phyloP scores from a whole-genome alignment of 2,113 vertebrate genomes.

The Myanophis thanlyinensis region DNA sequence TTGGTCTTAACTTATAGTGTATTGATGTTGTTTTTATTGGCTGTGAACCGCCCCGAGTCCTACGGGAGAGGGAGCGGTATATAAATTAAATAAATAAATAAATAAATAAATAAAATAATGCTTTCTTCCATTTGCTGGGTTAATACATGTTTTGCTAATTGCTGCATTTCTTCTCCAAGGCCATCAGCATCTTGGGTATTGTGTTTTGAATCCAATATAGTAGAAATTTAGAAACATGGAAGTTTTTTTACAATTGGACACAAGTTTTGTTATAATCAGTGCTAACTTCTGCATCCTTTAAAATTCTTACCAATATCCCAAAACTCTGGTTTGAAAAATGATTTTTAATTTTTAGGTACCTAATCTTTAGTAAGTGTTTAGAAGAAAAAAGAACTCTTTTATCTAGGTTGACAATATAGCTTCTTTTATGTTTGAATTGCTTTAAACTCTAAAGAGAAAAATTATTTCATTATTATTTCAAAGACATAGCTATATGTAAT shows the following conservation, averaged over 20 bases:
- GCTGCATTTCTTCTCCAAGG: too few species aligned
- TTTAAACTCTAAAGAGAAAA: too few species aligned
- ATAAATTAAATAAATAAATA: too few species aligned
- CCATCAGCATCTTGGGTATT: not conserved
- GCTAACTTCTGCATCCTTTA: not conserved
- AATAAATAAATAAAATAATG: too few species aligned
- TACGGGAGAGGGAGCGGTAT: too few species aligned
- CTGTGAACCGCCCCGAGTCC: too few species aligned
- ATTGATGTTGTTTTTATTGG: too few species aligned
- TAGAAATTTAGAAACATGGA: not conserved
- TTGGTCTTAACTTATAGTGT: too few species aligned
- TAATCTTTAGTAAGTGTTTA: not conserved
- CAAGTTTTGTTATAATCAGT: not conserved
- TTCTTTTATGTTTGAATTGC: not conserved
- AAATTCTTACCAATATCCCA: not conserved
- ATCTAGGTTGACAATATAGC: not conserved
- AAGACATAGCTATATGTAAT: too few species aligned
- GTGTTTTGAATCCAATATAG: not conserved
- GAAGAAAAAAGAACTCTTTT: not conserved
- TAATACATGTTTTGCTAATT: too few species aligned
- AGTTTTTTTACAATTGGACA: not conserved
- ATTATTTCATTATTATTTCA: too few species aligned
- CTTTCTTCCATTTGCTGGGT: too few species aligned
- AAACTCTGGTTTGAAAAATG: not conserved
- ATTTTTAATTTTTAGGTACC: not conserved